phyloP scores from a whole-genome alignment of 2,113 vertebrate species.

The Vombatus ursinus region DNA sequence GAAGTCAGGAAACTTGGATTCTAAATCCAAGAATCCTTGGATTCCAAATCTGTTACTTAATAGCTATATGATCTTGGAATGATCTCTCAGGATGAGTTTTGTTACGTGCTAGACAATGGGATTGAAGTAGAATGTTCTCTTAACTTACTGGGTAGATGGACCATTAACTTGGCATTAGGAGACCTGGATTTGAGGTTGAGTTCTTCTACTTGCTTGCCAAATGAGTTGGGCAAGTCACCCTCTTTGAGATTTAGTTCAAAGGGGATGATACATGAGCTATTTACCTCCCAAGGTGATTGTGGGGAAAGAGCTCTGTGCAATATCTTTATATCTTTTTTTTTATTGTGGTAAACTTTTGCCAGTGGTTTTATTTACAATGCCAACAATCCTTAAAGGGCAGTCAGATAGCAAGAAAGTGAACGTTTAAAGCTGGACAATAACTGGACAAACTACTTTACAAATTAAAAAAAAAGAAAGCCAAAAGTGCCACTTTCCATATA shows the following conservation, averaged over 20 bases:
- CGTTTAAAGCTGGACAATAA: not conserved
- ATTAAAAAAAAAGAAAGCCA: constrained; percentile 75
- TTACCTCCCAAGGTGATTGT: not conserved
- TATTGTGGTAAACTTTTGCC: constrained; percentile 75
- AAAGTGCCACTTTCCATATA: constrained; percentile 79
- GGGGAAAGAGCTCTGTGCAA: not conserved
- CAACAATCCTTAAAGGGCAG: constrained; percentile 49
- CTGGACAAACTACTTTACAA: not conserved
- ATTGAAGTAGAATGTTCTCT: not conserved
- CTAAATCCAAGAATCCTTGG: not conserved
- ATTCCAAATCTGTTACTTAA: not conserved
- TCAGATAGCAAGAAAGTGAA: not conserved
- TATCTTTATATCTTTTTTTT: constrained; percentile 25
- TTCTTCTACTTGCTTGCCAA: not conserved
- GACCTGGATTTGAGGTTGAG: not conserved
- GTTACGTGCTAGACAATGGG: not conserved
- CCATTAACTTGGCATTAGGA: not conserved
- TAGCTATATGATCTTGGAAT: not conserved
- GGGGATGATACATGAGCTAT: not conserved
- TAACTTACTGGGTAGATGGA: not conserved
- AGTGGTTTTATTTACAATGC: constrained; percentile 86
- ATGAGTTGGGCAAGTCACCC: not conserved
- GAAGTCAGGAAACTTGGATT: not conserved
- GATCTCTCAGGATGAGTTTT: not conserved
- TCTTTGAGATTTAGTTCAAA: not conserved